A percentile compares a stretch with the other conserved stretches of the same genome.
Conservation (phyloP, 2,113 vertebrate genomes). For the Podarcis raffonei region DNA sequence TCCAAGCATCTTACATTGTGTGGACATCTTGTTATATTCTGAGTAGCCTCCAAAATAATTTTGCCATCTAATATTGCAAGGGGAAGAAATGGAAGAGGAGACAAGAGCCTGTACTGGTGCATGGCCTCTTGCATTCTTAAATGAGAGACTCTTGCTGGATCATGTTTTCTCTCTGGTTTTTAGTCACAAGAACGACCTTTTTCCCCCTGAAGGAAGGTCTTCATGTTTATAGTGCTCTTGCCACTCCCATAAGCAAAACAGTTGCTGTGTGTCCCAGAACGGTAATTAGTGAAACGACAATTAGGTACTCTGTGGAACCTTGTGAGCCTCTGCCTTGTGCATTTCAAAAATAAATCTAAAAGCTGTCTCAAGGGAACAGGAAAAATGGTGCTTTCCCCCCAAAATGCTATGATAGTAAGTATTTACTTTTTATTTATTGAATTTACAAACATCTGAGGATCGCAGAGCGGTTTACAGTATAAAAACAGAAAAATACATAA, state of each 20-base stretch:
- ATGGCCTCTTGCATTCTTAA: neutral
- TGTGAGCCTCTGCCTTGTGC: neutral
- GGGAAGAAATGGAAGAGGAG: neutral
- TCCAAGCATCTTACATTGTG: neutral
- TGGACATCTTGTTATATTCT: neutral
- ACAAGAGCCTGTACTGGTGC: no score
- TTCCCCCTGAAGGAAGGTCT: slow-evolving; percentile 23
- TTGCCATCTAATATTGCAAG: neutral
- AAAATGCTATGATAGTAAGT: neutral
- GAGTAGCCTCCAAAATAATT: neutral
- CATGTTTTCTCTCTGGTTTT: neutral
- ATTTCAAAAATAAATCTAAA: neutral
- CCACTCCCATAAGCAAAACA: slow-evolving; percentile 44
- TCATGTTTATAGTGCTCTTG: neutral
- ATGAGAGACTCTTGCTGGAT: neutral
- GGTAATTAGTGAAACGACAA: slow-evolving; percentile 52
- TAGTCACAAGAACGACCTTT: slow-evolving; percentile 46
- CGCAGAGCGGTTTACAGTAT: no score
- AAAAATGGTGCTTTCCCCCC: slow-evolving; percentile 25
- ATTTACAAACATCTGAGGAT: no score
- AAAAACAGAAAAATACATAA: neutral
- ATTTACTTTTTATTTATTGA: neutral
- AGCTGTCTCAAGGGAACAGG: slow-evolving; percentile 37
- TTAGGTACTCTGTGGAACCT: slow-evolving; percentile 7
- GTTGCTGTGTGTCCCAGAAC: slow-evolving; percentile 28